These are phyloP conservation scores for Stomorhina lunata DNA, from an alignment of 2,888 invertebrate species.

Conservation along the genomic window DNA sequence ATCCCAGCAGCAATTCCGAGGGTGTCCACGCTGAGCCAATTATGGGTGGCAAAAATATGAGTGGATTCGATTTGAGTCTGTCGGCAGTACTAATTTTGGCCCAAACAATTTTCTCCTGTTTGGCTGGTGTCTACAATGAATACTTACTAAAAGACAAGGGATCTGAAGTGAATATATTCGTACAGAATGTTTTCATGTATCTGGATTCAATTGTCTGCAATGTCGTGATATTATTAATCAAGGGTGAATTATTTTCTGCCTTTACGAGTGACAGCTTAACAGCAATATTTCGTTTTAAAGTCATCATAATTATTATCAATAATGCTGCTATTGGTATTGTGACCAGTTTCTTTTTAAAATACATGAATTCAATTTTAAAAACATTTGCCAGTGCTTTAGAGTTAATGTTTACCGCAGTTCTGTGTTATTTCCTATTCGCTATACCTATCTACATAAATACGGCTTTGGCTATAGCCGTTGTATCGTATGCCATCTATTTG, in stretches of 20 bases:
- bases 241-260: conserved; percentile 84
- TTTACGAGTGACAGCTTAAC: conserved; percentile 82
- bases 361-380: conserved; percentile 96
- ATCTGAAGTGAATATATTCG: conserved; percentile 90
- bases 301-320: conserved; percentile 91
- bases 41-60: conserved; percentile 73
- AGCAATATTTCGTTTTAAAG: conserved; percentile 84
- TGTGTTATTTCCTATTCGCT: conserved; percentile 91
- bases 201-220: conserved; percentile 96
- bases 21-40: not conserved
- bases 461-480: conserved; percentile 88
- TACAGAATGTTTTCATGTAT: conserved; percentile 98
- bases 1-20: not conserved
- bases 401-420: conserved; percentile 92
- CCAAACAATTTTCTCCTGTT: conserved; percentile 94
- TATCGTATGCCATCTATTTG: conserved; percentile 90
- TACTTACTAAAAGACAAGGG: conserved; percentile 93
- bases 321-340: conserved; percentile 95
- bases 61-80: conserved; percentile 81
- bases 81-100: conserved; percentile 85
- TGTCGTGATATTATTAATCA: conserved; percentile 84
- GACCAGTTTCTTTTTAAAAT: conserved; percentile 95
- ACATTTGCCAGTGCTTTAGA: conserved; percentile 97
- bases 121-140: conserved; percentile 98
- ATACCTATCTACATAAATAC: conserved; percentile 93